A percentile compares a stretch with the other conserved stretches of the same genome.
Conservation (phyloP, 2,797 vertebrate genomes). For the Carcharodon carcharias region DNA sequence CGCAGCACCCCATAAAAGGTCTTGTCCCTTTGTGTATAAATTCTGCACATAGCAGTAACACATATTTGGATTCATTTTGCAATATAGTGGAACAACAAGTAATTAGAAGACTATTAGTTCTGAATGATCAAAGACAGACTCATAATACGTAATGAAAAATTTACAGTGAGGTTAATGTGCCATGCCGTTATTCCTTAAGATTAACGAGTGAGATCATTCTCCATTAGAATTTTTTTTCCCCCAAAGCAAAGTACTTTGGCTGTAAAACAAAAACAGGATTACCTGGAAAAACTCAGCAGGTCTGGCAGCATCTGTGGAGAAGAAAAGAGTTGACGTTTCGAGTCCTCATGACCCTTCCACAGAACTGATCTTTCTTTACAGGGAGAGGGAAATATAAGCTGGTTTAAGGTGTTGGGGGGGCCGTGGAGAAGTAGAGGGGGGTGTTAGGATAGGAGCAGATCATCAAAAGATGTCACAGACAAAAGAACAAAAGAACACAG, state of each 20-base stretch:
- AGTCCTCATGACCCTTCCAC: no score
- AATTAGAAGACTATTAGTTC: background rate
- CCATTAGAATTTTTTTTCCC: background rate
- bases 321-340: no score
- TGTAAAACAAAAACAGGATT: no score
- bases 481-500: no score
- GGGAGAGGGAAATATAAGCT: no score
- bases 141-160: background rate
- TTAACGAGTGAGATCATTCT: background rate
- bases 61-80: background rate
- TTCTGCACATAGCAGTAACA: background rate
- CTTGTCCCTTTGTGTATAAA: background rate
- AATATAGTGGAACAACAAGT: background rate
- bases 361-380: no score
- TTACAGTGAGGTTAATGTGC: background rate
- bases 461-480: no score
- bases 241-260: background rate
- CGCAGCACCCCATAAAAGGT: background rate
- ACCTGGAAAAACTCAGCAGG: no score
- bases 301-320: no score
- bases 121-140: background rate
- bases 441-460: no score
- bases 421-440: no score
- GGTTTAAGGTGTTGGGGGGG: no score
- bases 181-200: background rate